These are phyloP conservation scores for Eremobia ochroleuca DNA, from an alignment of 2,888 invertebrate genomes.

Conservation along the genomic window DNA sequence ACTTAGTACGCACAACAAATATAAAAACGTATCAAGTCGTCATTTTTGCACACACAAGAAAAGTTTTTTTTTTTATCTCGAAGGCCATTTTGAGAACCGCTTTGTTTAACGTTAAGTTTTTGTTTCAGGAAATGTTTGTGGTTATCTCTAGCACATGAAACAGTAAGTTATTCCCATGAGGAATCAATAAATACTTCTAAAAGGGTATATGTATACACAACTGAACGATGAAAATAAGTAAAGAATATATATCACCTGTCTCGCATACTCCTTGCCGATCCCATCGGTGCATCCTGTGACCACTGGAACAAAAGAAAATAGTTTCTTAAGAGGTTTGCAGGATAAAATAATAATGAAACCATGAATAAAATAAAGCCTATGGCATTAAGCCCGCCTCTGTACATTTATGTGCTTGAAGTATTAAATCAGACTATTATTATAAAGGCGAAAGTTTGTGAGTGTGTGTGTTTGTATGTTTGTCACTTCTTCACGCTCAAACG, in stretches of 20 bases:
- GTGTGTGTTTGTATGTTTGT: too few species aligned
- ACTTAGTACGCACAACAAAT: neutral
- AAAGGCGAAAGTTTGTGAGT: too few species aligned
- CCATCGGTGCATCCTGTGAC: conserved; percentile 97
- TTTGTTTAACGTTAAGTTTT: neutral
- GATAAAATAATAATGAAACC: neutral
- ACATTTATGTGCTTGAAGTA: too few species aligned
- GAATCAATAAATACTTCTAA: neutral
- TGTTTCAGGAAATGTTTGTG: neutral
- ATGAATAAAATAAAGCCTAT: too few species aligned
- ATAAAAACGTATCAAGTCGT: too few species aligned
- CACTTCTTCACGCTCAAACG: too few species aligned
- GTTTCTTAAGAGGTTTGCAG: neutral
- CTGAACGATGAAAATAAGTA: neutral
- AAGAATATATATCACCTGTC: conserved; percentile 86
- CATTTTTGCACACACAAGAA: too few species aligned
- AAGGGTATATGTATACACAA: neutral
- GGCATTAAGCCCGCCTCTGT: too few species aligned
- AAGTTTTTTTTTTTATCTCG: neutral
- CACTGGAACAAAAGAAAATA: conserved; percentile 92
- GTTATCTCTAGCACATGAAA: neutral
- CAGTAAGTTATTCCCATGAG: too few species aligned
- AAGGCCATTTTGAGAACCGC: neutral
- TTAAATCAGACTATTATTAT: too few species aligned
- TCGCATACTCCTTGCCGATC: conserved; percentile 96